Evolutionary conservation across 2,888 invertebrate genomes (phyloP).

Genomic region (Himalopsyche kuldschensis): DNA sequence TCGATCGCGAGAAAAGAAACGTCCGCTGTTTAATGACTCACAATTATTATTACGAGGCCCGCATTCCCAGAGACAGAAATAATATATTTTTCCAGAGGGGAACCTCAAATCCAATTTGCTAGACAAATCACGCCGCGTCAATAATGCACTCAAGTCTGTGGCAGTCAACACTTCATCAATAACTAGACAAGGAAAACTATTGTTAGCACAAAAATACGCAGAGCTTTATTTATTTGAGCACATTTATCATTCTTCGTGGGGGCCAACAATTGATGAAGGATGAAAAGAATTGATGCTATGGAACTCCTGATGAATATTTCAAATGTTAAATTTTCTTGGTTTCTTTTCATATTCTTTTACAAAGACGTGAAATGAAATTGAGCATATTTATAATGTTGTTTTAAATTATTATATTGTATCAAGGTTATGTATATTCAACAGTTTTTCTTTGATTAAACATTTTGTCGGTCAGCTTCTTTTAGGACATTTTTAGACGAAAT

Average conservation of each 20-base stretch:
- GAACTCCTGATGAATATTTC: neutral
- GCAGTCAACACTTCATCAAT: slow-evolving; percentile 19
- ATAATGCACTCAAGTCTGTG: slow-evolving; percentile 14
- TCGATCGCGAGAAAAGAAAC: neutral
- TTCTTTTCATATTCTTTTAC: no score
- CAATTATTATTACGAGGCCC: neutral
- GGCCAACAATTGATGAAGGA: neutral
- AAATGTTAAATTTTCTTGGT: neutral
- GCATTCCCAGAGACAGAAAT: neutral
- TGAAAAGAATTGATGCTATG: neutral
- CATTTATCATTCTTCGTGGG: neutral
- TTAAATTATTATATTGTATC: no score
- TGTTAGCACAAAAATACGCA: neutral
- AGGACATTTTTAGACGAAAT: no score
- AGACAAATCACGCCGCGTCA: slow-evolving; percentile 16
- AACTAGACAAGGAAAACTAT: neutral
- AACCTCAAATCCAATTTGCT: slow-evolving; percentile 1
- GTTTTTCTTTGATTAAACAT: no score
- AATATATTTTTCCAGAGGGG: slow-evolving; percentile 2
- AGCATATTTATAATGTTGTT: no score
- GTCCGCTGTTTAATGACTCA: neutral
- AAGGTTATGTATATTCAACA: no score
- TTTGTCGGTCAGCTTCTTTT: no score
- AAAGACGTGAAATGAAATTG: no score
- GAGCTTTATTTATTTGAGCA: slow-evolving; percentile 13